Conservation (phyloP, 2,113 vertebrate species). For the Ascaphus truei region DNA sequence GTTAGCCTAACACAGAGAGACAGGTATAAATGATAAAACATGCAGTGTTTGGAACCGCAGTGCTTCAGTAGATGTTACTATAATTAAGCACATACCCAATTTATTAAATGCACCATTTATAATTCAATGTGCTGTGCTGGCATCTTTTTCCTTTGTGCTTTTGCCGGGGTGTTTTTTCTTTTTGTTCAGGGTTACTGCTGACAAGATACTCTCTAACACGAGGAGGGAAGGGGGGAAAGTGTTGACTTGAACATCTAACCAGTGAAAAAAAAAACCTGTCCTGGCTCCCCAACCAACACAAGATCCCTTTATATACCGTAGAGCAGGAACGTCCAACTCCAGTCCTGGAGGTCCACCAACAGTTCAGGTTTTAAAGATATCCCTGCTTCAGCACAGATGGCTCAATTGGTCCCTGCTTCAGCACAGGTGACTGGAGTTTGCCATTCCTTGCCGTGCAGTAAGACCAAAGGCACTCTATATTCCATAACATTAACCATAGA, state of each 20-base stretch:
- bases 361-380: too few species aligned
- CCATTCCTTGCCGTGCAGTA: too few species aligned
- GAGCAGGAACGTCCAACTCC: too few species aligned
- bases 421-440: too few species aligned
- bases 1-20: too few species aligned
- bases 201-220: constrained; percentile 5
- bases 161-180: not conserved
- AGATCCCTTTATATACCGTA: not conserved
- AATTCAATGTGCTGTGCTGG: constrained; percentile 26
- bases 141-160: constrained; percentile 6
- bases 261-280: constrained; percentile 12
- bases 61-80: not conserved
- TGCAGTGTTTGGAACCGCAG: not conserved
- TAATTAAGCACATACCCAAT: constrained; percentile 8
- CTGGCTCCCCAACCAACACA: not conserved
- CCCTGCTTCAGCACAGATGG: too few species aligned
- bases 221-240: constrained; percentile 2
- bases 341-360: too few species aligned
- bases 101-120: constrained; percentile 8
- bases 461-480: too few species aligned
- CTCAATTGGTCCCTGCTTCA: too few species aligned
- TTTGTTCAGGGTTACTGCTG: constrained; percentile 8
- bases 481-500: too few species aligned
- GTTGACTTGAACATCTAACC: constrained; percentile 25
- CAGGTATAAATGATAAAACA: not conserved